A percentile compares a stretch with the other conserved stretches of the same genome.
phyloP scores from a whole-genome alignment of 2,113 vertebrate genomes.

The Lipotes vexillifer region DNA sequence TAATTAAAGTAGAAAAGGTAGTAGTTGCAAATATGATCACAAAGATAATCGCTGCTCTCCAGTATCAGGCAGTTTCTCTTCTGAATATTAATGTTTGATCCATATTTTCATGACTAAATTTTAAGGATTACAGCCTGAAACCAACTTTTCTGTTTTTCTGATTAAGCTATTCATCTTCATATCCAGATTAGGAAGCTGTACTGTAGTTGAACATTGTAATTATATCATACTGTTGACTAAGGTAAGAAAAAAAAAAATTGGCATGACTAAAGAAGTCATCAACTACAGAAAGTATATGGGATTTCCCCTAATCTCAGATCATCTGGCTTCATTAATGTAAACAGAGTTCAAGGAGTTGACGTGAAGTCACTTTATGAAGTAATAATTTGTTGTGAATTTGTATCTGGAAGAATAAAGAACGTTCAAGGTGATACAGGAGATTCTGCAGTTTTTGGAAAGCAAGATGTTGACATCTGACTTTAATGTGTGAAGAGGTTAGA shows the following conservation, averaged over 20 bases:
- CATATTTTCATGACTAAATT: not conserved
- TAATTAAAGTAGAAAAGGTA: not conserved
- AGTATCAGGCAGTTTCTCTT: not conserved
- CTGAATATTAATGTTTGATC: not conserved
- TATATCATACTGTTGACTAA: slow-evolving; percentile 22
- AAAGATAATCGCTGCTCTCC: not conserved
- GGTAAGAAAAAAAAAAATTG: slow-evolving; percentile 11
- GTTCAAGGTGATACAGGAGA: not conserved
- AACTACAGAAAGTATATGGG: slow-evolving; percentile 38
- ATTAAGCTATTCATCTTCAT: not conserved
- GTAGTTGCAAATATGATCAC: not conserved
- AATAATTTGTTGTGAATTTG: slow-evolving; percentile 28
- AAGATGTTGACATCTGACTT: slow-evolving; percentile 6
- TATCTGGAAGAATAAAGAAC: not conserved
- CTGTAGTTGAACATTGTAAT: not conserved
- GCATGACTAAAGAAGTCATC: slow-evolving; percentile 21
- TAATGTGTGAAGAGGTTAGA: slow-evolving; percentile 5
- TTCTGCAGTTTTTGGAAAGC: slow-evolving; percentile 35
- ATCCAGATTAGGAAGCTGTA: not conserved
- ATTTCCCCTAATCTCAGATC: slow-evolving; percentile 53
- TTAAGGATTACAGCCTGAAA: not conserved
- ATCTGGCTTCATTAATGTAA: not conserved
- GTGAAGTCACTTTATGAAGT: slow-evolving; percentile 55
- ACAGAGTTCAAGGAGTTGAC: slow-evolving; percentile 47
- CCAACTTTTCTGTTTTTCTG: not conserved